Base-by-base conservation (phyloP, 2,888 invertebrate genomes). In the Lumbricus terrestris region DNA sequence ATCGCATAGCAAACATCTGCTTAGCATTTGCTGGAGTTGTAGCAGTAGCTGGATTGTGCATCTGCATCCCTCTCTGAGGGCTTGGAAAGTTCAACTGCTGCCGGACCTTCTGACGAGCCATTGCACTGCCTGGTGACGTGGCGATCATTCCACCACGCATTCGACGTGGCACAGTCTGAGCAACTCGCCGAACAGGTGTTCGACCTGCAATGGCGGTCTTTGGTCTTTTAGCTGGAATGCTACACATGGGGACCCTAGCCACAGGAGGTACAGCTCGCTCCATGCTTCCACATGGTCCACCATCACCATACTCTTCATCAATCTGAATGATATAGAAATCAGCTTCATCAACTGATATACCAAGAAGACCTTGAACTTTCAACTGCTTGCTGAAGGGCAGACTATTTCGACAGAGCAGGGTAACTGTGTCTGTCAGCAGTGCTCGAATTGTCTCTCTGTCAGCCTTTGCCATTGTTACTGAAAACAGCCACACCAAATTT, bases 321-420 rank as follows among this genome's bases (percentile, higher is more conserved):
- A 85, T 85, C 85, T 85, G 85, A 85, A 85, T 37, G 16, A 85
- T 85, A 37, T 85, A 85, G 35, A 85, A 34, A 35, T 85, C 85
- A 37, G 85, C 37, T 85, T 85, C 85, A 37, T 85, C 85, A 16
- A 85, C 85, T 37, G 85, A 35, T 34, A 85, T 85, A 35, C 85
- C 85, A 34, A 85, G 37, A 34, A 85, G 85, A 85, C 85, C 85
- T 85, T 85, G 85, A 85, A 85, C 85, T 37, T 85, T 85, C 20
- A 85, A 37, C 35, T 34, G 37, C 35, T 85, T 85, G 34, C n/a
- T 37, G 85, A 85, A 85, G 35, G 85, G 37, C 37, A 85, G 85
- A 37, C 85, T 85, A 85, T 85, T 85, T 35, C 85, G 85, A 85
- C 85, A 85, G 35, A 85, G 85, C 85, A 85, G 85, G 85, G 85